Conservation (phyloP, 2,888 invertebrate species). For the Cartodere bifasciata region DNA sequence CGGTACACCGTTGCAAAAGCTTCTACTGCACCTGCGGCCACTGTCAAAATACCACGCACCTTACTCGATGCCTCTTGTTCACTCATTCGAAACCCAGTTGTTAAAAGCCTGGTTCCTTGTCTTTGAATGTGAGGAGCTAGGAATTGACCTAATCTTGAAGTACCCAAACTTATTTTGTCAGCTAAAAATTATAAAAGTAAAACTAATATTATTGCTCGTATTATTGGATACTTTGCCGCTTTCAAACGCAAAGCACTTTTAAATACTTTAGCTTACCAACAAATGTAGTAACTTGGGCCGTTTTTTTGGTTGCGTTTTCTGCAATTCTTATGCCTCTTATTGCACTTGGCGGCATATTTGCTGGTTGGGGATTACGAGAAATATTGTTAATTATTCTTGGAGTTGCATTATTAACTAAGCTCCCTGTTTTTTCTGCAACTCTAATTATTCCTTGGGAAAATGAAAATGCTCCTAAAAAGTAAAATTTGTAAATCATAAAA, state of each 20-base stretch:
- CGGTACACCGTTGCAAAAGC: conserved; percentile 59
- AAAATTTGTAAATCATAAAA: conserved; percentile 4
- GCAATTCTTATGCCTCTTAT: conserved; percentile 47
- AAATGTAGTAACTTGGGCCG: conserved; percentile 55
- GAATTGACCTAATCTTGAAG: conserved; percentile 49
- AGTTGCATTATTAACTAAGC: conserved; percentile 46
- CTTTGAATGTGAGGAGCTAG: conserved; percentile 56
- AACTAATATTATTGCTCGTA: too few relatives aligned
- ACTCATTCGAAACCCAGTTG: conserved; percentile 41
- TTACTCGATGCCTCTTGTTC: conserved; percentile 41
- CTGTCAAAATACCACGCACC: conserved; percentile 46
- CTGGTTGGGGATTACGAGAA: conserved; percentile 32
- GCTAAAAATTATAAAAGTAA: conserved; percentile 29
- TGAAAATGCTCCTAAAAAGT: conserved; percentile 44
- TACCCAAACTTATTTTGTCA: conserved; percentile 50
- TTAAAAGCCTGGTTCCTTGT: conserved; percentile 47
- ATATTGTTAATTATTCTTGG: conserved; percentile 47
- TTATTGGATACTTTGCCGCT: too few relatives aligned
- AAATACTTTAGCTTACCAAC: conserved; percentile 37
- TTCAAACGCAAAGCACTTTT: conserved; percentile 1
- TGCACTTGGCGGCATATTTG: conserved; percentile 42
- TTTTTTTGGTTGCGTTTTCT: conserved; percentile 51
- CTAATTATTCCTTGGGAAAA: conserved; percentile 52
- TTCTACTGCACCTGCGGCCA: conserved; percentile 58
- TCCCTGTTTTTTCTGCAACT: conserved; percentile 53